A percentile compares a stretch with the other conserved stretches of the same genome.
Conservation (phyloP, 2,888 invertebrate genomes). For the Agonopterix arenella region DNA sequence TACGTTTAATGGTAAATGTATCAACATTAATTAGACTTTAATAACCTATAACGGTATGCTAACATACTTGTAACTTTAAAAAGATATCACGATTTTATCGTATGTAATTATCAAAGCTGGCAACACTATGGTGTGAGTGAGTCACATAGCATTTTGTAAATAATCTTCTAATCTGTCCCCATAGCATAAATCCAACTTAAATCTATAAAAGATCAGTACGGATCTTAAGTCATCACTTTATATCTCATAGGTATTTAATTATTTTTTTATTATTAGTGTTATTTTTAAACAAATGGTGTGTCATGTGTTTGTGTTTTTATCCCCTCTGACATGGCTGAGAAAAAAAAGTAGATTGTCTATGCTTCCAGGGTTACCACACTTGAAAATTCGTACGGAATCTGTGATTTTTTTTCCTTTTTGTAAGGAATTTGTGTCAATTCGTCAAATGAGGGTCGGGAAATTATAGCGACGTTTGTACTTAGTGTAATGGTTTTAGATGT, state of each 20-base stretch:
- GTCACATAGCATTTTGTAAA: slow-evolving; percentile 70
- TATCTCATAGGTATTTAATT: slow-evolving; percentile 76
- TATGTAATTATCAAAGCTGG: slow-evolving; percentile 6
- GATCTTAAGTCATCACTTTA: slow-evolving; percentile 66
- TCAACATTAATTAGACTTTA: slow-evolving; percentile 36
- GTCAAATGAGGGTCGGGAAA: slow-evolving; percentile 39
- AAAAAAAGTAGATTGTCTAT: slow-evolving; percentile 31
- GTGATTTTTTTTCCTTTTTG: slow-evolving; percentile 46
- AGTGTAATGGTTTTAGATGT: slow-evolving; percentile 42
- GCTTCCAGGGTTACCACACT: slow-evolving; percentile 16
- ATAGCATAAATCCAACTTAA: slow-evolving; percentile 49
- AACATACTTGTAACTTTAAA: slow-evolving; percentile 13
- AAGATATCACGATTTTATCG: slow-evolving; percentile 13
- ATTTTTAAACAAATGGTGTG: slow-evolving; percentile 61
- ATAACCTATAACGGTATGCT: slow-evolving; percentile 17
- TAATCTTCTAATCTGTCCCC: slow-evolving; percentile 20
- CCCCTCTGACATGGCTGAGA: slow-evolving; percentile 46
- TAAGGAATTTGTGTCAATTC: slow-evolving; percentile 35
- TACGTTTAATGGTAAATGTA: slow-evolving; percentile 21
- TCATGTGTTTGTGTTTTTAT: slow-evolving; percentile 52
- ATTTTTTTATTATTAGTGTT: slow-evolving; percentile 59
- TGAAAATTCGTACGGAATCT: slow-evolving; percentile 25
- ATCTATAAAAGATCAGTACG: slow-evolving; percentile 39
- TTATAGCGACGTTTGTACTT: slow-evolving; percentile 45
- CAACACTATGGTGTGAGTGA: slow-evolving; percentile 7